Evolutionary conservation across 2,113 vertebrate species (phyloP).

Genomic region (Acinonyx jubatus): DNA sequence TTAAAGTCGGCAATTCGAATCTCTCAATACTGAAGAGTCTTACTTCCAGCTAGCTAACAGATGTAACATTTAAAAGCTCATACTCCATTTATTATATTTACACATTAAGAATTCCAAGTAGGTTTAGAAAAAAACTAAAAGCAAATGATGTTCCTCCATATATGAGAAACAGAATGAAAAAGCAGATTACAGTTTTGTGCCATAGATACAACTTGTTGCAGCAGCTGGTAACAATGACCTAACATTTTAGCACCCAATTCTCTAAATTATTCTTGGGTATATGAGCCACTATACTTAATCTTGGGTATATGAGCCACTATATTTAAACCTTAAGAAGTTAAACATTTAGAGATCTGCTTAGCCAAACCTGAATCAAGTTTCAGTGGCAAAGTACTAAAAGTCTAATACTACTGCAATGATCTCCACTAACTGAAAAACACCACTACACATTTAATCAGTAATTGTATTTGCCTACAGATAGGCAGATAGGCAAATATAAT

Average conservation of each 20-base stretch:
- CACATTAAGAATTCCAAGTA: not conserved
- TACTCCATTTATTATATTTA: not conserved
- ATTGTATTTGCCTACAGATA: not conserved
- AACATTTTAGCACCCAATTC: not conserved
- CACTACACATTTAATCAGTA: not conserved
- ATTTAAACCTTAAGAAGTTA: conserved; percentile 13
- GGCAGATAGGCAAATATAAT: too few species aligned
- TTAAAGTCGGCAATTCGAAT: not conserved
- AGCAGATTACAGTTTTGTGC: not conserved
- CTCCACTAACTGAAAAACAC: not conserved
- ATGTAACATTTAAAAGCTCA: not conserved
- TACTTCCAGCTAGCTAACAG: not conserved
- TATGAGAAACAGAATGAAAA: not conserved
- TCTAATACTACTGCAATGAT: not conserved
- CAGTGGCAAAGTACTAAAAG: not conserved
- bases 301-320: not conserved
- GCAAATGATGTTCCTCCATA: not conserved
- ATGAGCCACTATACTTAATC: not conserved
- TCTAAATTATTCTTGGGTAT: not conserved
- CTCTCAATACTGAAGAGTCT: not conserved
- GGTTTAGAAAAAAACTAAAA: not conserved
- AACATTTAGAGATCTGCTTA: conserved; percentile 26
- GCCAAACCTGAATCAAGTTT: not conserved
- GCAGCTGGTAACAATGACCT: not conserved
- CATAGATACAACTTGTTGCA: not conserved